A percentile compares a stretch with the other conserved stretches of the same genome.
These are phyloP conservation scores for Acheta domesticus DNA, from an alignment of 2,888 invertebrate genomes.

Conservation along the genomic window DNA sequence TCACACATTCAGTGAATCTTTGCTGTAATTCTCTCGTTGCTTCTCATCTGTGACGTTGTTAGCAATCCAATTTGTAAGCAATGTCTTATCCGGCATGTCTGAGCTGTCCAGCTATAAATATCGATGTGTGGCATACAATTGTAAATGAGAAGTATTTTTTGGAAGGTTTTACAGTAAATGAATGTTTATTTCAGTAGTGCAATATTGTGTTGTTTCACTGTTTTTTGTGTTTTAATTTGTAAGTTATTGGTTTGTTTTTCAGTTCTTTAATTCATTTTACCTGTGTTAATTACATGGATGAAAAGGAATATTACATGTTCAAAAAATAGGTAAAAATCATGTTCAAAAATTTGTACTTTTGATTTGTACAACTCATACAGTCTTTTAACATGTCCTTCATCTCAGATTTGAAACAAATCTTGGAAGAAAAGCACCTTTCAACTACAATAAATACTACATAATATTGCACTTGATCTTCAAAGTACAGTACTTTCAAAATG, in stretches of 20 bases:
- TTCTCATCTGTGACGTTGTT: not conserved
- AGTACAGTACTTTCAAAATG: not conserved
- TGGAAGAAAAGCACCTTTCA: too few species aligned
- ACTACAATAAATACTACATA: not conserved
- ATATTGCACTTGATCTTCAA: not conserved
- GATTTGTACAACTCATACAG: too few species aligned
- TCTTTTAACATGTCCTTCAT: too few species aligned
- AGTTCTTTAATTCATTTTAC: too few species aligned
- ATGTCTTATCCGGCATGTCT: not conserved
- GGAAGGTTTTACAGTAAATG: too few species aligned
- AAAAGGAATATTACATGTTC: too few species aligned
- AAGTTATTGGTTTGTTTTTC: too few species aligned
- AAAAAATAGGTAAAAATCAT: too few species aligned
- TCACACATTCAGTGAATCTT: not conserved
- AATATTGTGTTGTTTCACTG: slow-evolving; percentile 3
- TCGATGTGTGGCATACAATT: not conserved
- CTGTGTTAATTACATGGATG: too few species aligned
- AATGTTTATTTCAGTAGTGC: not conserved
- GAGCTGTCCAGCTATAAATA: not conserved
- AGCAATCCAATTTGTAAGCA: not conserved
- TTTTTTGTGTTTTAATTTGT: too few species aligned
- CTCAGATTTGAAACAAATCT: too few species aligned
- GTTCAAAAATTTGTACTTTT: too few species aligned
- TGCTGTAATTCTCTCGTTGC: not conserved
- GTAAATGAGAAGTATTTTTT: not conserved